Percentiles rank a stretch among this genome's conserved stretches.
phyloP scores from a whole-genome alignment of 2,888 invertebrate species.

The Neuroscelio doddi region DNA sequence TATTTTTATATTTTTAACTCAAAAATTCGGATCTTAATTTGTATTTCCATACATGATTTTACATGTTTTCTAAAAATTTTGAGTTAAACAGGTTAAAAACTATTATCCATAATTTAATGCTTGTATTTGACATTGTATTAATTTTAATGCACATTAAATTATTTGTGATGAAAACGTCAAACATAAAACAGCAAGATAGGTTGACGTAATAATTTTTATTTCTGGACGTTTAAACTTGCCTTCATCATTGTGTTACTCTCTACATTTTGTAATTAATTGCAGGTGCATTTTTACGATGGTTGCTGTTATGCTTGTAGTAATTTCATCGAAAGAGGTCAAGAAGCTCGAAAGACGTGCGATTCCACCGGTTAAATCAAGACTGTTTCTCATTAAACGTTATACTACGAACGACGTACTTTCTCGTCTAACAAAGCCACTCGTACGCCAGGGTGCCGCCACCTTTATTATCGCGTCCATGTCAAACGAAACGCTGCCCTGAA shows the following conservation, averaged over 20 bases:
- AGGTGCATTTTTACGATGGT: conserved; percentile 41
- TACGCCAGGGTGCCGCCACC: conserved; percentile 18
- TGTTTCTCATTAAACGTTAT: conserved; percentile 38
- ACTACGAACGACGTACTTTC: conserved; percentile 17
- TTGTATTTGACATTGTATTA: no score
- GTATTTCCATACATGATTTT: no score
- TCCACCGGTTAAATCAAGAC: conserved; percentile 2
- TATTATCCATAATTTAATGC: no score
- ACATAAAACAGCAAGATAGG: no score
- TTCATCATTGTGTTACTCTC: conserved; percentile 2
- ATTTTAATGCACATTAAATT: no score
- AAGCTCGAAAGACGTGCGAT: conserved; percentile 21
- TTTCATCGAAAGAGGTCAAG: conserved; percentile 33
- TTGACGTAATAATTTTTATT: background rate
- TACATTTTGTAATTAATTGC: conserved; percentile 44
- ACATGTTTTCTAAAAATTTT: no score
- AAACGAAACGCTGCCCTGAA: conserved; percentile 31
- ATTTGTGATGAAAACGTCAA: no score
- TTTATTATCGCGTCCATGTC: conserved; percentile 40
- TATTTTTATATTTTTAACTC: no score
- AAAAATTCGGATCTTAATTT: no score
- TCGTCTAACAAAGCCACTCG: conserved; percentile 43
- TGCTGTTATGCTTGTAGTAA: conserved; percentile 23
- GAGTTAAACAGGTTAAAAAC: no score
- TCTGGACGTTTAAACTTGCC: background rate